Evolutionary conservation across 2,113 vertebrate species (phyloP), one percentile per base, ranked within the genome.

Genomic region (Pangasianodon gigas): DNA sequence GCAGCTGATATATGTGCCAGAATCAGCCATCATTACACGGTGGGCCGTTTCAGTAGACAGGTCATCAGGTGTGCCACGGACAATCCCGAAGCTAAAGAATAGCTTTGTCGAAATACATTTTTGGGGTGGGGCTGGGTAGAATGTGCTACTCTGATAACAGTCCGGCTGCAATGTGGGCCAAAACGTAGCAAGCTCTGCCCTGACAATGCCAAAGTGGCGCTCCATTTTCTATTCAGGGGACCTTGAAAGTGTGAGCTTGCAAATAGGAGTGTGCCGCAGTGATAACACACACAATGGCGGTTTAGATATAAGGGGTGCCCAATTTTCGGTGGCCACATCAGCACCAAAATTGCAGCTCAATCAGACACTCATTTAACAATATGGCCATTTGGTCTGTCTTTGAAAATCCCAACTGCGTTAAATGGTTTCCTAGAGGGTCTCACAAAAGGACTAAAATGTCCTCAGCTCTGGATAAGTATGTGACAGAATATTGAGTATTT

Each of bases 141-240:
- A 85, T 65, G 69, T 62, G 44, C 48, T 51, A 21, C 6, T 56
- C 58, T n/a, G 74, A 86, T 86, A 91, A 54, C 14, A 89, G 37
- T 11, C 46, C 10, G 44, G 48, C 19, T 79, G 67, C 81, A 85
- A 71, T 69, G n/a, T 21, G 19, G 32, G 89, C 69, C 44, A 62
- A 58, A 90, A 41, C 13, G 41, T 69, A 37, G 41, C 41, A 62
- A 89, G 56, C 10, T 3, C 32, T 37, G 9, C 48, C 85, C 62
- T 87, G 74, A 87, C 82, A 77, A 77, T 89, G 82, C 52, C 58
- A 80, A 89, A 26, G 41, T 62, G 54, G 18, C 24, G n/a, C 84
- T 89, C 58, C n/a, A 46, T 89, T 90, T 86, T 82, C 84, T 26
- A 69, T 86, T 90, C 75, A 90, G 75, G 32, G 14, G n/a, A 52